phyloP scores from a whole-genome alignment of 2,113 vertebrate species.

The Periophthalmodon schlosseri region DNA sequence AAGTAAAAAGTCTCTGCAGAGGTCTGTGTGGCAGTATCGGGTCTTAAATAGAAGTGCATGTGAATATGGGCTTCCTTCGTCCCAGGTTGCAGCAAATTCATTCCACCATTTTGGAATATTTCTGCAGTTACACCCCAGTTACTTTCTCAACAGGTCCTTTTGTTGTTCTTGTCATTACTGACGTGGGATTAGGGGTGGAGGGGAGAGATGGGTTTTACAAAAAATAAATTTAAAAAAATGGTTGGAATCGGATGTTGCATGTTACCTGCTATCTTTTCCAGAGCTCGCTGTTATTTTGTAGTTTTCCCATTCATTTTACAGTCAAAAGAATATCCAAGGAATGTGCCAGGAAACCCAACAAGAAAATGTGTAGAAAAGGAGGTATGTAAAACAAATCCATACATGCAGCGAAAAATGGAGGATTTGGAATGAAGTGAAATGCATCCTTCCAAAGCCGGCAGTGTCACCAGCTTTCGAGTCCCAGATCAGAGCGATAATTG shows the following conservation, averaged over 20 bases:
- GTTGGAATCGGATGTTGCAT: conserved; percentile 88
- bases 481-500: conserved; percentile 73
- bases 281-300: conserved; percentile 99
- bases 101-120: conserved; percentile 80
- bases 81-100: conserved; percentile 78
- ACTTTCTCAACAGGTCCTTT: conserved; percentile 73
- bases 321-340: conserved; percentile 99
- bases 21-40: conserved; percentile 74
- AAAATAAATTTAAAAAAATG: too few relatives aligned
- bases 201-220: conserved; percentile 13
- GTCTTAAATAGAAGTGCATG: conserved; percentile 85
- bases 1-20: conserved; percentile 31
- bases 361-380: conserved; percentile 99
- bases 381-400: conserved; percentile 91
- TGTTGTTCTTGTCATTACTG: conserved; percentile 75
- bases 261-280: conserved; percentile 85
- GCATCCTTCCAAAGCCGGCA: conserved; percentile 66
- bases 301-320: conserved; percentile 99
- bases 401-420: conserved; percentile 65
- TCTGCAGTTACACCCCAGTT: conserved; percentile 75
- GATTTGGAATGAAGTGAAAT: conserved; percentile 72
- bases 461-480: conserved; percentile 69
- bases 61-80: conserved; percentile 82
- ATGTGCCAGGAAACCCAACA: conserved; percentile 99
- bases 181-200: conserved; percentile 49